These are phyloP conservation scores for Vesta saturnalis DNA, from an alignment of 2,888 invertebrate species.

Conservation along the genomic window DNA sequence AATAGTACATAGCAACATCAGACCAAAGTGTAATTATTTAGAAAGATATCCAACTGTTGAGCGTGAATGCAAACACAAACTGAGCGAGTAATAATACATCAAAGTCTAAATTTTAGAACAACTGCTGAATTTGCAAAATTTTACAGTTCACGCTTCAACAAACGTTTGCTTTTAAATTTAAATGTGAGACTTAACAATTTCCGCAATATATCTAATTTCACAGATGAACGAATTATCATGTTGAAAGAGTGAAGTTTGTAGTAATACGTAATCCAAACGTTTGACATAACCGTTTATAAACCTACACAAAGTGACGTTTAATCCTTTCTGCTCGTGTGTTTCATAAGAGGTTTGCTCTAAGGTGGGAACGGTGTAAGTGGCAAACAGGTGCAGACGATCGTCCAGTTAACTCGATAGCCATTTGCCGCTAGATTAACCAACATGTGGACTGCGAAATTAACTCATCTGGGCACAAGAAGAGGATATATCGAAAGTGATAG, in stretches of 20 bases:
- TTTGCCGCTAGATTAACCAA: constrained; percentile 55
- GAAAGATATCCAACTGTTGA: constrained; percentile 52
- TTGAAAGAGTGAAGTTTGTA: background rate
- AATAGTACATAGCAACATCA: constrained; percentile 36
- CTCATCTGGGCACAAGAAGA: constrained; percentile 28
- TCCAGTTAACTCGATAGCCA: constrained; percentile 53
- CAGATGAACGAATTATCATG: background rate
- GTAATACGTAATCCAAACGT: constrained; percentile 20
- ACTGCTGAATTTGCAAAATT: background rate
- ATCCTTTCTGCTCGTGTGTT: constrained; percentile 41
- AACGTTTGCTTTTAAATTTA: constrained; percentile 1
- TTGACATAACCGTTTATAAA: constrained; percentile 41
- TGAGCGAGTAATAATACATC: constrained; percentile 48
- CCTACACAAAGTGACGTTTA: constrained; percentile 42
- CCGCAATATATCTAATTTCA: constrained; percentile 8
- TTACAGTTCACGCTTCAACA: constrained; percentile 3
- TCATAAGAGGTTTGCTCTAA: constrained; percentile 36
- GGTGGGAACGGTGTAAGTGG: constrained; percentile 54
- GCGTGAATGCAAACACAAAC: constrained; percentile 48
- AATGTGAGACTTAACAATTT: background rate
- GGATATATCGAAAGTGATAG: constrained; percentile 21
- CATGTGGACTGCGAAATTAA: constrained; percentile 53
- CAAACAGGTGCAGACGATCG: constrained; percentile 55
- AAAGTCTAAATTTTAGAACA: constrained; percentile 42
- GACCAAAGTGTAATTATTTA: constrained; percentile 45